Percentiles rank a stretch among this genome's conserved stretches.
Evolutionary conservation across 2,113 vertebrate genomes (phyloP).

Genomic region (Xyliphius kryptos): DNA sequence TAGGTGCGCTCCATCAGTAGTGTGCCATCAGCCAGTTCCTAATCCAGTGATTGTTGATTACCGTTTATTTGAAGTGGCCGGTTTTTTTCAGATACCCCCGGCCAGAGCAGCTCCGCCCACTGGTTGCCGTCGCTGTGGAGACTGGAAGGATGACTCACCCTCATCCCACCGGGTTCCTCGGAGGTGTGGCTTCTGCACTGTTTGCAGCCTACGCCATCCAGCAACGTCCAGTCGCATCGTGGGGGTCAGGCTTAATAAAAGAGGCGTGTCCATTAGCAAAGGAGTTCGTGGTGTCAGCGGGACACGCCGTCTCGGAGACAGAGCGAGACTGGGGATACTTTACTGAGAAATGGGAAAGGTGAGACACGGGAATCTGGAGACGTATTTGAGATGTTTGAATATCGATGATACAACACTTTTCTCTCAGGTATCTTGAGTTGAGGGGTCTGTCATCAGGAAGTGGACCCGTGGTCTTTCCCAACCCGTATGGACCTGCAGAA

Average conservation of each 20-base stretch:
- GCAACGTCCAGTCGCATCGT: slow-evolving; percentile 61
- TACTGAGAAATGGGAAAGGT: slow-evolving; percentile 69
- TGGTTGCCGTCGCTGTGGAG: slow-evolving; percentile 70
- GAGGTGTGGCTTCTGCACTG: slow-evolving; percentile 65
- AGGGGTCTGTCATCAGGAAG: slow-evolving; percentile 61
- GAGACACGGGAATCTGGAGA: too few relatives aligned
- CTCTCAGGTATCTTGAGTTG: slow-evolving; percentile 65
- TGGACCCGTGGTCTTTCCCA: slow-evolving; percentile 56
- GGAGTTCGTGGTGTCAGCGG: slow-evolving; percentile 55
- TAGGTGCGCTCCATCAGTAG: too few relatives aligned
- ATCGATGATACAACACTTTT: neutral
- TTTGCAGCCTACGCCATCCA: slow-evolving; percentile 68
- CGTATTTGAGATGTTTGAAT: too few relatives aligned
- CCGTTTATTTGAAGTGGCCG: too few relatives aligned
- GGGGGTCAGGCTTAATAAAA: slow-evolving; percentile 68
- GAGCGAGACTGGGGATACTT: slow-evolving; percentile 72
- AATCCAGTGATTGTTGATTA: too few relatives aligned
- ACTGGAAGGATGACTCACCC: slow-evolving; percentile 76
- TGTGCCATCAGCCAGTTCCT: too few relatives aligned
- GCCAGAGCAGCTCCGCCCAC: slow-evolving; percentile 58
- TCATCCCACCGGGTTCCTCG: slow-evolving; percentile 74
- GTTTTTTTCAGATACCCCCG: slow-evolving; percentile 66
- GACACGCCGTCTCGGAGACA: slow-evolving; percentile 53
- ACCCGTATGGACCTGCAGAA: slow-evolving; percentile 55
- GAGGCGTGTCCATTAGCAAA: slow-evolving; percentile 67